A percentile compares a stretch with the other conserved stretches of the same genome.
phyloP scores from a whole-genome alignment of 2,113 vertebrate genomes.

The Callospermophilus lateralis region DNA sequence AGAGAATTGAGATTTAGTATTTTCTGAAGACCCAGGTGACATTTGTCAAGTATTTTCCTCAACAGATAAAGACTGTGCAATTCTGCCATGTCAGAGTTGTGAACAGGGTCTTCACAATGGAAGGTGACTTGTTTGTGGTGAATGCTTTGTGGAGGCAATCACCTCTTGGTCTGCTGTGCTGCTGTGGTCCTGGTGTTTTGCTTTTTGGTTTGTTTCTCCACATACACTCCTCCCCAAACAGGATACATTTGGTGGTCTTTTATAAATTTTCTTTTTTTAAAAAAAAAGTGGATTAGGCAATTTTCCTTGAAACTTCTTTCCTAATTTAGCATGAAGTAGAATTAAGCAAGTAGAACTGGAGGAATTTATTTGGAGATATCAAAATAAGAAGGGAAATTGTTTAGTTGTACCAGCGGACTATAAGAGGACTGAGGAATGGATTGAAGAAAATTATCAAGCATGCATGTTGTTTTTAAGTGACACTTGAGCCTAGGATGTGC shows the following conservation, averaged over 20 bases:
- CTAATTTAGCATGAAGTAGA: constrained; percentile 67
- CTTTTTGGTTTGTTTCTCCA: background rate
- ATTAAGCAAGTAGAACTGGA: constrained; percentile 46
- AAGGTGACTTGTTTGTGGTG: background rate
- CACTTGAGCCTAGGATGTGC: constrained; percentile 55
- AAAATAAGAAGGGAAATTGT: constrained; percentile 63
- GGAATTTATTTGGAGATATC: constrained; percentile 59
- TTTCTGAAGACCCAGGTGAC: background rate
- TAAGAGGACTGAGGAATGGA: constrained; percentile 13
- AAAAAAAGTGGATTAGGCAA: constrained; percentile 26
- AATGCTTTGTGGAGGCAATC: background rate
- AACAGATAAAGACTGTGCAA: background rate
- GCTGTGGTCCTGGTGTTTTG: background rate
- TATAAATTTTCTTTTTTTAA: background rate
- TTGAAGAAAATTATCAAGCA: constrained; percentile 63
- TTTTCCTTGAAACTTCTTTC: constrained; percentile 65
- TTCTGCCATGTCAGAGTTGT: background rate
- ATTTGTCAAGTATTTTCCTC: background rate
- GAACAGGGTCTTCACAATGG: background rate
- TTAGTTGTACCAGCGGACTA: constrained; percentile 32
- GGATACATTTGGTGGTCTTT: constrained; percentile 40
- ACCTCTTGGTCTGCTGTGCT: background rate
- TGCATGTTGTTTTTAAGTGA: constrained; percentile 79
- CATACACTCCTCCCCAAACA: background rate
- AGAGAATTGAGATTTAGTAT: background rate